Base-by-base conservation (phyloP, 2,797 vertebrate species). In the Columba guinea region DNA sequence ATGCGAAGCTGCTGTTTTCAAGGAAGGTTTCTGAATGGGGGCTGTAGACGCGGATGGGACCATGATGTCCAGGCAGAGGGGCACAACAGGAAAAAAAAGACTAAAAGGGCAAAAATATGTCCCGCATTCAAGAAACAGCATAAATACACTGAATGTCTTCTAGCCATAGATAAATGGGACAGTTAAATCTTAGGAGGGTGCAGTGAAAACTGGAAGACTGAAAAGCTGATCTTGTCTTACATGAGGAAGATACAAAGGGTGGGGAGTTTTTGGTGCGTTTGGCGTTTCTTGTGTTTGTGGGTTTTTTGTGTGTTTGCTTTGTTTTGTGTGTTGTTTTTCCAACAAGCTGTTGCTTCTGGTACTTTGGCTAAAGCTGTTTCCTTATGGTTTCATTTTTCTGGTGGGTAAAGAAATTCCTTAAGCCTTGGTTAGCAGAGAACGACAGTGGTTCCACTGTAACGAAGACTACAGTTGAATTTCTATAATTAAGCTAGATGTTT, bases 51-150 rank as follows among this genome's bases (percentile, higher is more conserved):
- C 4, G 4, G 51, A 51, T 21, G 41, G 71, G 76, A 89, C 7
- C 3, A 12, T 3, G 20, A 17, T 12, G 4, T 27, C 28, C 49
- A 46, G 23, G 23, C 1, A 30, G 12, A 15, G 4, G 10, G 4
- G 7, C 0, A 1, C 2, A 3, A 17, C 0, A 6, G 34, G 8
- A 13, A 28, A 32, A 13, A 11, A 16, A 28, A 12, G 6, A 30
- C 20, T 10, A 26, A 44, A 28, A 46, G 17, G 23, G 4, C 2
- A 4, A 30, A 5, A 44, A 9, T 65, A 27, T 19, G 74, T 59
- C 12, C 62, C 35, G 34, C 41, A 81, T 30, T 49, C 63, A 32
- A 78, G 58, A 83, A 68, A 5, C 8, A 14, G 22, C 0, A 1
- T 37, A 87, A 90, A 84, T 9, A 49, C 1, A 69, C 5, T 46